These are phyloP conservation scores for Silvanus unidentatus DNA, from an alignment of 2,888 invertebrate genomes.

Conservation along the genomic window DNA sequence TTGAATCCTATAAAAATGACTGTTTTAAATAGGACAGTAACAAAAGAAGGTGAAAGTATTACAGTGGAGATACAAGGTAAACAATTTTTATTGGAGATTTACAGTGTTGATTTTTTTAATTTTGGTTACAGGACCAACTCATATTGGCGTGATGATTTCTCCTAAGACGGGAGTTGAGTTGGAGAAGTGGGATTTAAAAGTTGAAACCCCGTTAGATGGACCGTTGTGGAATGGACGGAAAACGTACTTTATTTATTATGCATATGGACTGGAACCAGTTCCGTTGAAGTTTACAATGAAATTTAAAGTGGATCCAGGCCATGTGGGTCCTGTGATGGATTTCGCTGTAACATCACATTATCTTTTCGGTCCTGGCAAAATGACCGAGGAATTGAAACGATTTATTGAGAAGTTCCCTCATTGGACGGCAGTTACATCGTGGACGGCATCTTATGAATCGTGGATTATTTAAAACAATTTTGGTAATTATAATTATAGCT, in stretches of 20 bases:
- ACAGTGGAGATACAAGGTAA: conserved; percentile 51
- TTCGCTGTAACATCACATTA: conserved; percentile 59
- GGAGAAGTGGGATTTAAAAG: conserved; percentile 54
- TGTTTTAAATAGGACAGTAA: conserved; percentile 43
- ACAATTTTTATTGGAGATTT: conserved; percentile 4
- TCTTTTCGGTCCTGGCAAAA: conserved; percentile 52
- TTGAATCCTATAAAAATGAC: conserved; percentile 48
- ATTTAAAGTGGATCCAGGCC: conserved; percentile 51
- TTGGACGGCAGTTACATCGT: conserved; percentile 61
- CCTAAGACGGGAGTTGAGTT: conserved; percentile 54
- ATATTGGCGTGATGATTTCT: conserved; percentile 60
- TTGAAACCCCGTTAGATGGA: conserved; percentile 52
- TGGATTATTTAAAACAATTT: conserved; percentile 38
- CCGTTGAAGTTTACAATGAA: conserved; percentile 57
- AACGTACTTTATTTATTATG: conserved; percentile 64
- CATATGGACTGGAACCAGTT: conserved; percentile 54
- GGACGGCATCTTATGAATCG: conserved; percentile 65
- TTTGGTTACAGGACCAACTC: conserved; percentile 57
- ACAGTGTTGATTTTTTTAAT: conserved; percentile 9
- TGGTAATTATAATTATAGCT: too few relatives aligned
- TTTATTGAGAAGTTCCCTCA: conserved; percentile 57
- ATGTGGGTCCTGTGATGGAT: conserved; percentile 48
- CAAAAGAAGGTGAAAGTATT: conserved; percentile 43
- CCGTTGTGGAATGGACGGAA: conserved; percentile 51
- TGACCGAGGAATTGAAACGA: conserved; percentile 48